A percentile compares a stretch with the other conserved stretches of the same genome.
Evolutionary conservation across 2,888 invertebrate species (phyloP).

Genomic region (Caenorhabditis drosophilae): DNA sequence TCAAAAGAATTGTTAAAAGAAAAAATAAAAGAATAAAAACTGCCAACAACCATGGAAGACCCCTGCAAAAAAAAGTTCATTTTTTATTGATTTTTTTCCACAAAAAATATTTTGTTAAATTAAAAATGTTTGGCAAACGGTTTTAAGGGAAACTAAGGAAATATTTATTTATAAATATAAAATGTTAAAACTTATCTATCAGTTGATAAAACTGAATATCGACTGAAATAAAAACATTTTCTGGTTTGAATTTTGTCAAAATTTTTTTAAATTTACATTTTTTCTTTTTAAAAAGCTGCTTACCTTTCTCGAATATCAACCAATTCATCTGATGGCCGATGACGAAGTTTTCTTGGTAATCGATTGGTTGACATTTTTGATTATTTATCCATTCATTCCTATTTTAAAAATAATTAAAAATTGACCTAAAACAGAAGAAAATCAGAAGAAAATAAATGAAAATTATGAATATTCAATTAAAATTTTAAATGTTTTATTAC

Average conservation of each 20-base stretch:
- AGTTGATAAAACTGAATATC: background rate
- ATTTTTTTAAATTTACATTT: no score
- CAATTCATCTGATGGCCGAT: constrained; percentile 39
- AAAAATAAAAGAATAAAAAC: constrained; percentile 39
- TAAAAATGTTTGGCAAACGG: background rate
- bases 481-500: no score
- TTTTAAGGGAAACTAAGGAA: background rate
- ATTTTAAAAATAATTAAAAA: no score
- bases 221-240: background rate
- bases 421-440: no score
- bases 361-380: background rate
- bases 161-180: background rate
- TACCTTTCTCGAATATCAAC: constrained; percentile 39
- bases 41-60: constrained; percentile 44
- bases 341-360: constrained; percentile 21
- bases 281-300: no score
- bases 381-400: no score
- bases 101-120: background rate
- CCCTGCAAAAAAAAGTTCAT: constrained; percentile 26
- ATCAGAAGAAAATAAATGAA: no score
- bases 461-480: no score
- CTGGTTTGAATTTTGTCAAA: constrained; percentile 9
- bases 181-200: constrained; percentile 19
- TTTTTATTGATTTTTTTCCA: background rate
- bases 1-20: constrained; percentile 25